Base-by-base conservation (phyloP, 2,888 invertebrate species). In the Brachypalpus laphriformis region DNA sequence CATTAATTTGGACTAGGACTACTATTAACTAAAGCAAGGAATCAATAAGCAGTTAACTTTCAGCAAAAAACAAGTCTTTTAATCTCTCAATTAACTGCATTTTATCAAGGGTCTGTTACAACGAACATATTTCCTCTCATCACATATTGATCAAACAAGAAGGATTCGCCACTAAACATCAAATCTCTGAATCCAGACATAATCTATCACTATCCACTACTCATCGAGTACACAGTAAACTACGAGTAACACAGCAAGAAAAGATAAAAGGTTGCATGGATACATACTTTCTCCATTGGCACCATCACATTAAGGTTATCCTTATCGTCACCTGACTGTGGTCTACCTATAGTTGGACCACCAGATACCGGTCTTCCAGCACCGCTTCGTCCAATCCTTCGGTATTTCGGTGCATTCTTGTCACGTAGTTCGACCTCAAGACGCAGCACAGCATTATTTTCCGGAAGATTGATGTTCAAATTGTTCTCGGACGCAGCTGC, bases 251-350 rank as follows among this genome's bases (percentile, higher is more conserved):
- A 40, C 25, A 42, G 49, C 31, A 63, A 28, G 31, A 78, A 78
- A 68, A 54, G 45, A 70, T 61, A 78, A 63, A 56, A 54, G 31
- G 16, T 9, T 74, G 5, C 5, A 25, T 25, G 25, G 2, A 25
- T 4, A 3, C 89, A 88, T 89, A 92, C 92, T 92, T 93, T 95
- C 92, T 95, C 95, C 93, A 95, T 94, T 20, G 95, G 94, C 81
- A 95, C 93, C 87, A 94, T 93, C 74, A 94, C 93, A 87, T 93
- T 92, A 87, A 91, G 90, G 88, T 93, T 93, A 78, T 91, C 90
- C 80, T 93, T 92, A 87, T 81, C 81, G n/a, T 63, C 75, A 66
- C 65, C 65, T 76, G 71, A 71, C 54, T 51, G 66, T 22, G 59
- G 81, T 59, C 59, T 61, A 37, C 71, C 70, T 54, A 57, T 75